Base-by-base conservation (phyloP, 1,140 invertebrate species). In the Drepana arcuata region DNA sequence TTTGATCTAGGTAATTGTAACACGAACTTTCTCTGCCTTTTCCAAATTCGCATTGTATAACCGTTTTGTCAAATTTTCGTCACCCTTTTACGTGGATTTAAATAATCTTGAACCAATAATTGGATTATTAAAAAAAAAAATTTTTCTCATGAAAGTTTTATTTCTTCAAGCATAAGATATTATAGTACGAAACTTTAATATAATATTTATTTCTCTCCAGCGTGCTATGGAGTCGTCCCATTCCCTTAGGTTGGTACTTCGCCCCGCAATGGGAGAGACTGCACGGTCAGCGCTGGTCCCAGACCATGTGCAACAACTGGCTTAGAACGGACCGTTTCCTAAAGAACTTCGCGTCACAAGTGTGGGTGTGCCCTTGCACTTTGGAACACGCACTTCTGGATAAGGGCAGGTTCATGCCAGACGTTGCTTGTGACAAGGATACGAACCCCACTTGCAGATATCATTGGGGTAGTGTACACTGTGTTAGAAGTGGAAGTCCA, bases 201-300 rank as follows among this genome's bases (percentile, higher is more conserved):
- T n/a, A n/a, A n/a, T n/a, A n/a, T n/a, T n/a, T n/a, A 10, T 45
- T 51, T 44, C 35, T 52, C 57, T 58, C 9, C 63, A 93, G 92
- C 0, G 80, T 91, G 1, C 80, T 97, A 1, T 98, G 95, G 95
- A 95, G 93, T 62, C 88, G 90, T 23, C 95, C 95, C 0, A 93
- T 97, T 50, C 95, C 96, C 0, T 70, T 98, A 2, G 95, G 85
- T 0, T 98, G 96, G 96, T 98, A 97, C 63, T 97, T 97, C 63
- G 86, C 86, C 0, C 88, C 90, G 0, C 95, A 97, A 71, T 98
- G 95, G 95, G 89, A 94, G 64, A 80, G 88, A 12, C 52, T 87
- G 13, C 89, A 92, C 48, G 94, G 94, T 3, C 70, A 85, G 2
- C 84, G 88, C n/a, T 98, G 95, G 95, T 81, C 93, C 0, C 85